Evolutionary conservation across 2,797 vertebrate species (phyloP).

Genomic region (Poeciliopsis turneri): DNA sequence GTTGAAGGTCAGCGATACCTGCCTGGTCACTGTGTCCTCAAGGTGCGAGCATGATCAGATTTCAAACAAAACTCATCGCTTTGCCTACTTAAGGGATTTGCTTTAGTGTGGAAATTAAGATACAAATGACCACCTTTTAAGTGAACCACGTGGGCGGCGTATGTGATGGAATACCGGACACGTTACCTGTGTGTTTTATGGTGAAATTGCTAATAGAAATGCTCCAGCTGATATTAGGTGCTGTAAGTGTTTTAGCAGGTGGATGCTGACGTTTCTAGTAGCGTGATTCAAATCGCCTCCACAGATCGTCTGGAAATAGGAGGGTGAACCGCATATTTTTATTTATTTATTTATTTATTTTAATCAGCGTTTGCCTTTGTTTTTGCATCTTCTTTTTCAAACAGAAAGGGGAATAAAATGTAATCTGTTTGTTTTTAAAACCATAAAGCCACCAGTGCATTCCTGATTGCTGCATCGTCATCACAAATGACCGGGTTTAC

Average conservation of each 20-base stretch:
- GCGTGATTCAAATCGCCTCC: background rate
- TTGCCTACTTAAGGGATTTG: background rate
- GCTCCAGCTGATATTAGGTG: background rate
- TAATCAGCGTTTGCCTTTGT: background rate
- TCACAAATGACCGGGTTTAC: no score
- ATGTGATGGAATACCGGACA: constrained; percentile 10
- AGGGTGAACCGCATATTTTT: background rate
- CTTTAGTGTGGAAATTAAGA: background rate
- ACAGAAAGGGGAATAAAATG: background rate
- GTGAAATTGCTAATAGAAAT: no score
- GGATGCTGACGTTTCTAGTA: background rate
- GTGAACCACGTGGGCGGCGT: constrained; percentile 56
- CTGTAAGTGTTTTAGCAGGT: background rate
- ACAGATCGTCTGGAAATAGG: background rate
- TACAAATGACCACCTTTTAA: constrained; percentile 51
- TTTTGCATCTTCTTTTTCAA: background rate
- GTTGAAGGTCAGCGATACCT: constrained; percentile 63
- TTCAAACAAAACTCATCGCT: background rate
- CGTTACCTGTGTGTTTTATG: background rate
- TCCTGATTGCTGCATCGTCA: background rate
- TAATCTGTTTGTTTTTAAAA: background rate
- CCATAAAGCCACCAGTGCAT: background rate
- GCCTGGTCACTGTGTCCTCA: constrained; percentile 7
- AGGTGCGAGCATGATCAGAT: background rate
- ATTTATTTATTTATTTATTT: no score